Conservation (phyloP, 1,140 invertebrate genomes). For the Drosophila littoralis region DNA sequence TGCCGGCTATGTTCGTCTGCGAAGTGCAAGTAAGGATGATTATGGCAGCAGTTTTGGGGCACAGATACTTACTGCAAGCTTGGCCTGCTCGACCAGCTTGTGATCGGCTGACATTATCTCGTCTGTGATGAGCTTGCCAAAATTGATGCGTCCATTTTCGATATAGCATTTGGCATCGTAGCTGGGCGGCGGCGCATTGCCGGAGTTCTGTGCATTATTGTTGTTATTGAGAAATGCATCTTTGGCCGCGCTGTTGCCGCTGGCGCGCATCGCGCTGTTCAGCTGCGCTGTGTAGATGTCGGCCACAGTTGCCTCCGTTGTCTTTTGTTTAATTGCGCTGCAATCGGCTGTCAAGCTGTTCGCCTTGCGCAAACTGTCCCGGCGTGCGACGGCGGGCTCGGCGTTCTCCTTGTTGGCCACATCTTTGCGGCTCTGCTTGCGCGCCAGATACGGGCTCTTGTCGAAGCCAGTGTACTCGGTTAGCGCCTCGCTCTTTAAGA, state of each 20-base stretch:
- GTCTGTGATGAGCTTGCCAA: slow-evolving; percentile 92
- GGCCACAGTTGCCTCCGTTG: slow-evolving; percentile 61
- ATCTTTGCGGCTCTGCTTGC: slow-evolving; percentile 74
- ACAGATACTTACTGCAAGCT: slow-evolving; percentile 87
- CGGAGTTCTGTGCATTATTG: slow-evolving; percentile 59
- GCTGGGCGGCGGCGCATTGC: slow-evolving; percentile 62
- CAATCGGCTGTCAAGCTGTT: slow-evolving; percentile 70
- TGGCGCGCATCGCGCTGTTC: slow-evolving; percentile 70
- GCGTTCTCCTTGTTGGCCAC: slow-evolving; percentile 73
- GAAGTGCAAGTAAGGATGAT: background rate
- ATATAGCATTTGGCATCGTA: slow-evolving; percentile 87
- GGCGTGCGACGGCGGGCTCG: slow-evolving; percentile 57
- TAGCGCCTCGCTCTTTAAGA: slow-evolving; percentile 84
- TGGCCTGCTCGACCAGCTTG: slow-evolving; percentile 91
- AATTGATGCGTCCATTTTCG: slow-evolving; percentile 90
- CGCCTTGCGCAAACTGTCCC: slow-evolving; percentile 75
- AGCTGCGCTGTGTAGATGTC: slow-evolving; percentile 78
- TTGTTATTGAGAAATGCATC: slow-evolving; percentile 74
- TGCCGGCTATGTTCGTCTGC: slow-evolving; percentile 92
- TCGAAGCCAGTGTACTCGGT: slow-evolving; percentile 54
- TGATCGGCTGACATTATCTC: slow-evolving; percentile 93
- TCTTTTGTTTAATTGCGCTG: slow-evolving; percentile 68
- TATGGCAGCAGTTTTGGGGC: background rate
- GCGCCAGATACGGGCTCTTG: slow-evolving; percentile 71
- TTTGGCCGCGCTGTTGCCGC: slow-evolving; percentile 56